These are phyloP conservation scores for Monoplex corrugatus DNA, from an alignment of 2,888 invertebrate species.

Conservation along the genomic window DNA sequence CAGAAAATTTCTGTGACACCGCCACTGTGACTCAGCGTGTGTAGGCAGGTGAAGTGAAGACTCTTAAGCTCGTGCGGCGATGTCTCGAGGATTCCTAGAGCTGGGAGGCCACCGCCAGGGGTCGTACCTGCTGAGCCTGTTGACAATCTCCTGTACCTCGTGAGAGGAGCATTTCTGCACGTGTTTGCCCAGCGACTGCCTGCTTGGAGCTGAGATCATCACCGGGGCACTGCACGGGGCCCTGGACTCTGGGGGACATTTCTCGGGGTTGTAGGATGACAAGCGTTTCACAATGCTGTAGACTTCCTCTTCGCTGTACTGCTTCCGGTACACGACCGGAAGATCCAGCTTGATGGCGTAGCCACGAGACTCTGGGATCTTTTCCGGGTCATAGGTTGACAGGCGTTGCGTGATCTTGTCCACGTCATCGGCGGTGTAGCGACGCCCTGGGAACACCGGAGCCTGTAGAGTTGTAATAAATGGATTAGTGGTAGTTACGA, in stretches of 20 bases:
- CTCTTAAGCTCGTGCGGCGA: neutral
- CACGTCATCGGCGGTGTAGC: conserved; percentile 54
- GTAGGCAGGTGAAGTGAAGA: neutral
- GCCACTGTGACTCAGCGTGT: too few relatives aligned
- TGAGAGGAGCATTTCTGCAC: conserved; percentile 65
- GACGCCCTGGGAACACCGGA: conserved; percentile 51
- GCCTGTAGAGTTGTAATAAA: conserved; percentile 11
- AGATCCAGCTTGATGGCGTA: conserved; percentile 47
- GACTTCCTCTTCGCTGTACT: conserved; percentile 47
- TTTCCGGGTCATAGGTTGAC: conserved; percentile 55
- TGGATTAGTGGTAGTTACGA: too few relatives aligned
- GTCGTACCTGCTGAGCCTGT: conserved; percentile 63
- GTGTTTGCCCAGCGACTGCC: conserved; percentile 27
- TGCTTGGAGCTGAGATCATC: neutral
- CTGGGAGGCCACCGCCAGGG: conserved; percentile 60
- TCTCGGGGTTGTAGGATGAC: conserved; percentile 47
- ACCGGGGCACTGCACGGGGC: neutral
- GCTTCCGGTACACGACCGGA: conserved; percentile 48
- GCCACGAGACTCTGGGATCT: conserved; percentile 47
- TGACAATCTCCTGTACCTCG: conserved; percentile 69
- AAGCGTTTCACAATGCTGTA: conserved; percentile 50
- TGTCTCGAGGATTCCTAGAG: conserved; percentile 49
- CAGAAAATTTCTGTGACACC: too few relatives aligned
- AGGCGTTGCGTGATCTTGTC: conserved; percentile 52
- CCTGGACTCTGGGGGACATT: conserved; percentile 49